Base-by-base conservation (phyloP, 2,888 invertebrate species). In the Tetramorium bicarinatum region DNA sequence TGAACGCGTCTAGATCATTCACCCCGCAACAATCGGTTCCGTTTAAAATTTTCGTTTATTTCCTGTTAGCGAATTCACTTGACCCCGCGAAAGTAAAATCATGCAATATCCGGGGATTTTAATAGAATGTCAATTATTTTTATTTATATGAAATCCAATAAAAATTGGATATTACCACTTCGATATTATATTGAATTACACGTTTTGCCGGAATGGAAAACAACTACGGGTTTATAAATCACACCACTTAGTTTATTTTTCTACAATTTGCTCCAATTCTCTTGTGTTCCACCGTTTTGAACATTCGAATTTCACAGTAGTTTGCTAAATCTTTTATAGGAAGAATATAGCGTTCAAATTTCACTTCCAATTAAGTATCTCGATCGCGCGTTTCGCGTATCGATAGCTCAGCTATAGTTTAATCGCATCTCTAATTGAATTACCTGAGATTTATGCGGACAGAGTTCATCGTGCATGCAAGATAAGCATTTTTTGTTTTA, bases 341-440 rank as follows among this genome's bases (percentile, higher is more conserved):
- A 59, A 72, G 79, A 72, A 72, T 80, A 72, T 80, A 59, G 47
- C 47, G 72, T 25, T 47, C 38, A 34, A 72, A 72, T 59, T 72
- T 80, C 59, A 44, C 79, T 72, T 59, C 47, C 79, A 80, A 80
- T 80, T 80, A 80, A 80, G 72, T 80, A 72, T 72, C 44, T 71
- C 72, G 56, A 71, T 54, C 59, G 47, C 72, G 8, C 34, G 47
- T 79, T 44, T 44, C 56, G 44, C 15, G 29, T 80, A 80, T 80
- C 72, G 72, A 59, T 72, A 72, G 56, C 29, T n/a, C 56, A 34
- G 79, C 56, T 59, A 59, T 21, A 34, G 47, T 44, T 71, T 72
- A 59, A 80, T 80, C 34, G 59, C 56, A 80, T 80, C 79, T 80
- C 56, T 80, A 80, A 80, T 59, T 80, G 38, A 80, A 80, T 80